Base-by-base conservation (phyloP, 2,113 vertebrate genomes). In the Sclerurus mexicanus region DNA sequence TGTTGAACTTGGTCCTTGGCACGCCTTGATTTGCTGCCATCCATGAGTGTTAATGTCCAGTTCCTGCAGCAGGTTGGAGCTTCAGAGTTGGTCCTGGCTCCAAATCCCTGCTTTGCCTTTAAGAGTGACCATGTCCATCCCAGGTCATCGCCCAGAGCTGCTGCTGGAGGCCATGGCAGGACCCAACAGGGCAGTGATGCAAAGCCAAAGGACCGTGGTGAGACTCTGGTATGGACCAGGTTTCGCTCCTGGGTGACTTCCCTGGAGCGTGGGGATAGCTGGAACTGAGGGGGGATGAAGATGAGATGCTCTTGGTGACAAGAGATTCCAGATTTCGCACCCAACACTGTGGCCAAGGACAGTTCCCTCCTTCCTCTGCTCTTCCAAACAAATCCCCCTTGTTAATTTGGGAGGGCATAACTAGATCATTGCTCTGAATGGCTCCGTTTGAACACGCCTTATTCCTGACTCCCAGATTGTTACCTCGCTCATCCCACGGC, bases 401-500 rank as follows among this genome's bases (percentile, higher is more conserved):
- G 1, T 79, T 88, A 82, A 92, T 81, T 93, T 58, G 81, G 71
- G 69, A 74, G 63, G 89, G 74, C 66, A 12, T 76, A 86, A 95
- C 94, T 92, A 95, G 73, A 64, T 88, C 85, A 46, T 95, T 89
- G 86, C 88, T 94, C 86, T 85, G 59, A 85, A 93, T 24, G 71
- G 46, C 67, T 94, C 68, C 49, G 35, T 92, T 87, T 75, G 78
- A 92, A 64, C 68, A 79, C 35, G 59, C 82, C 42, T 86, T 39
- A 16, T 83, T 95, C n/a, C 76, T 86, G 85, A 19, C 88, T 95
- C 74, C 64, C 2, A 30, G 91, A 81, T 94, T 59, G 90, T 89
- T 91, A 69, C 96, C 75, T 90, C 50, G 88, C 77, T 91, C 77
- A 4, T 81, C 74, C 72, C 4, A 8, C 89, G 67, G 76, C 24